These are phyloP conservation scores for Actinemys pallida DNA, from an alignment of 2,113 vertebrate genomes.

Conservation along the genomic window DNA sequence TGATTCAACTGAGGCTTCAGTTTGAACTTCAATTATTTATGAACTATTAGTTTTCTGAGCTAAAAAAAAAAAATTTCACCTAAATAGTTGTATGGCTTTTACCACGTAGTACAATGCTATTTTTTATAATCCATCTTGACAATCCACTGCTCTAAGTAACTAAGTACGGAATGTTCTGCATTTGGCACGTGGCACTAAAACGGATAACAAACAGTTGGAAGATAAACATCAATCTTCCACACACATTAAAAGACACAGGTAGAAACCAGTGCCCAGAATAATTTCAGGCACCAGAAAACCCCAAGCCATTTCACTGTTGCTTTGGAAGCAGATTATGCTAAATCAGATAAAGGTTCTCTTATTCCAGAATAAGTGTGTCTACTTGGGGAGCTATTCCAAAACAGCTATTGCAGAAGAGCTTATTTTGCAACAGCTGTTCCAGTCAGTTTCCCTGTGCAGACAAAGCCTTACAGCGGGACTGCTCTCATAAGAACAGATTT, in stretches of 20 bases:
- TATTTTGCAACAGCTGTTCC: neutral
- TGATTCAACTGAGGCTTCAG: slow-evolving; percentile 14
- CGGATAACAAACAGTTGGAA: slow-evolving; percentile 43
- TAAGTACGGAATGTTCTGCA: slow-evolving; percentile 29
- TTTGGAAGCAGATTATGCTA: slow-evolving; percentile 1
- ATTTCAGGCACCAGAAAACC: slow-evolving; percentile 17
- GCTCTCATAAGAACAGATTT: neutral
- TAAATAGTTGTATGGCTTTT: slow-evolving; percentile 40
- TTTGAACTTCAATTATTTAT: slow-evolving; percentile 59
- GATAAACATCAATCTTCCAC: slow-evolving; percentile 41
- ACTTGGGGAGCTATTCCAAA: neutral
- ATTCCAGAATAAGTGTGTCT: neutral
- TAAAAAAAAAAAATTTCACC: slow-evolving; percentile 62
- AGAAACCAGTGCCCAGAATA: slow-evolving; percentile 25
- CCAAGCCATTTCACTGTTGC: neutral
- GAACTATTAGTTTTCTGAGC: slow-evolving; percentile 46
- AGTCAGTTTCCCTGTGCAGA: neutral
- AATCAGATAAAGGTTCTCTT: neutral
- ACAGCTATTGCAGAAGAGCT: neutral
- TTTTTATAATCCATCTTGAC: slow-evolving; percentile 4
- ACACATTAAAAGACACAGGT: neutral
- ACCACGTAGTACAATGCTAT: neutral
- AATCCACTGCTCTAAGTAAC: slow-evolving; percentile 29
- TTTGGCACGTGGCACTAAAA: slow-evolving; percentile 34
- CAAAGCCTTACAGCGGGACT: neutral